Base-by-base conservation (phyloP, 2,113 vertebrate genomes). In the Notothenia rossii region DNA sequence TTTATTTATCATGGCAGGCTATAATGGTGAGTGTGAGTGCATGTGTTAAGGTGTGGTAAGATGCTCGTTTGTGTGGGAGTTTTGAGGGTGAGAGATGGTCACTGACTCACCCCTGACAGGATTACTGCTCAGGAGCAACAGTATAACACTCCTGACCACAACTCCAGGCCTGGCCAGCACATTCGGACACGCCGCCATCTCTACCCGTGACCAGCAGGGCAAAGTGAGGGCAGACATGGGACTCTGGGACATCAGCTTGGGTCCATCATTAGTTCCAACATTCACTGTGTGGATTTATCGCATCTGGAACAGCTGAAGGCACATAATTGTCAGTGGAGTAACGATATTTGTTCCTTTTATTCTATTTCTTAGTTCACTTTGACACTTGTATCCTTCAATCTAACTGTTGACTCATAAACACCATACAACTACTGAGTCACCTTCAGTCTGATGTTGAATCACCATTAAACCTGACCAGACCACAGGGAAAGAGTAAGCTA, bases 41-140 rank as follows among this genome's bases (percentile, higher is more conserved):
- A 29, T 45, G 72, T 59, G 50, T 25, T 55, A 72, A 50, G 67
- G 84, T 83, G 87, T 72, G 79, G 86, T 86, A 18, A 60, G 56
- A 45, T 70, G 59, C 46, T 73, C 68, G 77, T 85, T 79, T 85
- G 58, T 79, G 72, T 85, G 72, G 71, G 77, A 82, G 77, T 79
- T 63, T 6, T 72, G 62, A 66, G 33, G 63, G 77, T 82, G 75
- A 43, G 50, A 54, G 36, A 59, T 45, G 81, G 74, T 75, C 61
- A 74, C 72, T 89, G 88, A 94, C 95, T 96, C 93, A 96, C 95
- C 93, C 89, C 79, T 82, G 50, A 66, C 89, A 15, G 84, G 84
- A 80, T 88, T 81, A 77, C 62, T 89, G 87, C 90, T 81, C 67
- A 92, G 72, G 8, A 87, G 20, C 55, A 94, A 86, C 75, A 95